A percentile compares a stretch with the other conserved stretches of the same genome.
phyloP scores from a whole-genome alignment of 1,140 invertebrate genomes.

The Listronotus bonariensis region DNA sequence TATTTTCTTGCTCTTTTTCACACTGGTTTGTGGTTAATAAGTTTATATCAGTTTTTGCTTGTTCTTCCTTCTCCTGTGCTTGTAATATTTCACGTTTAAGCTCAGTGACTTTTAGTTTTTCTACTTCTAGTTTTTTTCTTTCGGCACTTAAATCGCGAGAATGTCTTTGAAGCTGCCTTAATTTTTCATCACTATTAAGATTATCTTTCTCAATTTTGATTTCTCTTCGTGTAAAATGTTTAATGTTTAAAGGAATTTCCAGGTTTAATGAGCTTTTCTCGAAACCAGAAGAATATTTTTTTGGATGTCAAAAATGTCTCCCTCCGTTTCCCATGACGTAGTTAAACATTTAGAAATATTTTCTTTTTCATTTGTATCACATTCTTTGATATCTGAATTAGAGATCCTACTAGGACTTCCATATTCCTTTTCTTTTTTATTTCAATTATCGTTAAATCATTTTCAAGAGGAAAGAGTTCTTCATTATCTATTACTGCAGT shows the following conservation, averaged over 20 bases:
- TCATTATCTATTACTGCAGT: neutral
- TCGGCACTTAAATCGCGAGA: constrained; percentile 37
- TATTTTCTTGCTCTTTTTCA: neutral
- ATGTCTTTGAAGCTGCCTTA: constrained; percentile 34
- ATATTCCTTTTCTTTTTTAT: neutral
- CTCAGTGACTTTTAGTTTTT: constrained; percentile 33
- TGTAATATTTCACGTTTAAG: constrained; percentile 14
- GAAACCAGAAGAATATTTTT: constrained; percentile 1
- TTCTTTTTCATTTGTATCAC: neutral
- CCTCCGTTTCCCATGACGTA: constrained; percentile 44
- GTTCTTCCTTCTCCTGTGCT: neutral
- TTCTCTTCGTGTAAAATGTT: constrained; percentile 35
- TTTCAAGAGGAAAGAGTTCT: neutral
- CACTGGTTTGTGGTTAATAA: too few relatives aligned
- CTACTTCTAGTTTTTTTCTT: constrained; percentile 35
- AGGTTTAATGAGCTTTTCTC: constrained; percentile 13
- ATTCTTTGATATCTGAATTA: neutral
- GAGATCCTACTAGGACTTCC: too few relatives aligned
- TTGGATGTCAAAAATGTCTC: constrained; percentile 34
- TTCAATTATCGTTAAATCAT: neutral
- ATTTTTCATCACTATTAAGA: constrained; percentile 10
- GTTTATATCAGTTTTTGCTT: too few relatives aligned
- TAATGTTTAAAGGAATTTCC: constrained; percentile 53
- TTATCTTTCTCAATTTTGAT: constrained; percentile 24
- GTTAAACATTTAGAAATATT: neutral